Conservation (phyloP, 1,140 invertebrate genomes). For the Papilio glaucus region DNA sequence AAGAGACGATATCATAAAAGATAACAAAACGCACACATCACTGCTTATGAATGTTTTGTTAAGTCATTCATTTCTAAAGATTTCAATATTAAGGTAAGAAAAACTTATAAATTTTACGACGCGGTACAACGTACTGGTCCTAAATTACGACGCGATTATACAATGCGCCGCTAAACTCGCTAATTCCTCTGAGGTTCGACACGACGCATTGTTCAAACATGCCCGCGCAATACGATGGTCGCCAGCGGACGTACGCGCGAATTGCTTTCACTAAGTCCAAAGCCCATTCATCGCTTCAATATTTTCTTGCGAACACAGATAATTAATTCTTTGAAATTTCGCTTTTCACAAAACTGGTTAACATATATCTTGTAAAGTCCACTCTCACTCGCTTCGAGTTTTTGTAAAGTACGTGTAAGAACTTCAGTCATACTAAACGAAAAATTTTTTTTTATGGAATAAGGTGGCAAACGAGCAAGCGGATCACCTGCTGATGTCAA, state of each 20-base stretch:
- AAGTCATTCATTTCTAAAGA: not conserved
- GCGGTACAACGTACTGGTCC: not conserved
- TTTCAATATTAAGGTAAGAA: not conserved
- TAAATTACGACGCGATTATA: not conserved
- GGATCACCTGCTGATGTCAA: too few species aligned
- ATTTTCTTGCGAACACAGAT: not conserved
- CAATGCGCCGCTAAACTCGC: conserved; percentile 27
- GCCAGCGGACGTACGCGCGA: not conserved
- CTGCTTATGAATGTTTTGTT: not conserved
- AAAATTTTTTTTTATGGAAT: too few species aligned
- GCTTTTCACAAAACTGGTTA: conserved; percentile 19
- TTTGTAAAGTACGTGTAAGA: not conserved
- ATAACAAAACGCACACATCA: not conserved
- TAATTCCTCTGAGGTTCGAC: not conserved
- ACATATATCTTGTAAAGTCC: not conserved
- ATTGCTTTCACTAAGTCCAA: conserved; percentile 25
- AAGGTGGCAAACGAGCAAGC: too few species aligned
- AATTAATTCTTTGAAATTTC: conserved; percentile 27
- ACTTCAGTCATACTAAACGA: not conserved
- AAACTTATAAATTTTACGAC: not conserved
- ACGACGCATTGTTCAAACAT: conserved; percentile 29
- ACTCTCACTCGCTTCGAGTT: not conserved
- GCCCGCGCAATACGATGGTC: conserved; percentile 4
- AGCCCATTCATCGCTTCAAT: not conserved
- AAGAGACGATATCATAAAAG: not conserved